Evolutionary conservation across 2,888 invertebrate species (phyloP), one percentile per base, ranked within the genome.

Genomic region (Pristionchus mayeri): DNA sequence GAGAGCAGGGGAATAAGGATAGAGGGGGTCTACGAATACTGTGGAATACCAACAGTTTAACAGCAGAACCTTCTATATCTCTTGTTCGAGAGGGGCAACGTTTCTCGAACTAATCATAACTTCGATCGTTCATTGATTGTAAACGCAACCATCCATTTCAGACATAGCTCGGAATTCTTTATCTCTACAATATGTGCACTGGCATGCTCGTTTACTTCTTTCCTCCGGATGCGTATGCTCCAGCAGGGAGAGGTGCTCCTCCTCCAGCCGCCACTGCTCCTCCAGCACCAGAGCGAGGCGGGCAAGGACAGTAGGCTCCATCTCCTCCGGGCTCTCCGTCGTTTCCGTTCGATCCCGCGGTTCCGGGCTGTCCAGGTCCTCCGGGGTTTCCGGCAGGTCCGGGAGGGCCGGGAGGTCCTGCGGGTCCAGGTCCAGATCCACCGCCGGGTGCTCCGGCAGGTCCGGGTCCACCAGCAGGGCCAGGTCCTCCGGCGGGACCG

Each of bases 351-450:
- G 86, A 75, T 84, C 87, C 87, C 40, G 87, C 85, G 44, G 57
- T 71, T 84, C 87, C 87, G 3, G 87, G 85, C 71, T 50, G 44
- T 84, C 89, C 89, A 18, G 86, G 86, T 63, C 75, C 80, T 87
- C 88, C 88, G 11, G 87, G 80, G 81, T 86, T 87, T 85, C 88
- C 88, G 83, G 88, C 84, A 79, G 87, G 85, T 84, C 88, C 88
- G 50, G 87, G 85, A 75, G 88, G 88, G 83, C 88, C 88, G n/a
- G 88, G 87, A 60, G 88, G 87, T 86, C 89, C 89, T 3, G 89
- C 85, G 54, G 87, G 87, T 7, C 87, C 86, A 57, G 87, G 87
- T 50, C 84, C 87, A 52, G 87, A 87, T 21, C 86, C 76, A 18
- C 85, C 87, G 30, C 86, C 57, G 37, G 80, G 37, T 0, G 2